Base-by-base conservation (phyloP, 2,797 vertebrate species). In the Harpagifer antarcticus region DNA sequence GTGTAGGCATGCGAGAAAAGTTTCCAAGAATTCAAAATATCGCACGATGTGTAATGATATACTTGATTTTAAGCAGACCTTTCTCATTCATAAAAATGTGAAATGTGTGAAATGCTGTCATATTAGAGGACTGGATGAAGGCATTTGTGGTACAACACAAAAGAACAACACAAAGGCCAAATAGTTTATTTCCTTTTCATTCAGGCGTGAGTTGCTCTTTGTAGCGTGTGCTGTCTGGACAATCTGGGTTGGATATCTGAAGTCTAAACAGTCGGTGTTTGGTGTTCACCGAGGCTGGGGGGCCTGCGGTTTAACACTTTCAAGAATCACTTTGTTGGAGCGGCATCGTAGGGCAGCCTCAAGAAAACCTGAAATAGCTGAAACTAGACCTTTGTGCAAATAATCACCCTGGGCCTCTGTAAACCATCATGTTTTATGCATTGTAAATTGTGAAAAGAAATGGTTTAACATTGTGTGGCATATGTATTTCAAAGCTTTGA, bases 401-500 rank as follows among this genome's bases (percentile, higher is more conserved):
- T 92, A 92, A 93, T 92, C 91, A 88, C 85, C 79, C 74, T 52
- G 70, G 87, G 89, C 85, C 83, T 91, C 89, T 78, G 76, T 91
- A 91, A 93, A 91, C 88, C 84, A 69, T 85, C 72, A 76, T 93
- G 93, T 91, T n/a, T 91, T 91, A 91, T 92, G 84, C 90, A 86
- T 93, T 92, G 91, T 92, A 92, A 92, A 93, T 92, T 87, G 90
- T 90, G 84, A 90, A 89, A 88, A 90, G 87, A 90, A 93, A 92
- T 87, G 89, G 89, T 88, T 91, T 86, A 88, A 89, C 93, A 91
- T 88, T 89, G 90, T 92, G 91, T 89, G 90, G 89, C 89, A 73
- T 91, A 84, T 91, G 89, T 92, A 92, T 94, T 94, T 93, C 93
- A 91, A 91, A 90, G 91, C 92, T 92, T 93, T 92, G 88, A 92